phyloP scores from a whole-genome alignment of 2,113 vertebrate species.

The Candoia aspera region DNA sequence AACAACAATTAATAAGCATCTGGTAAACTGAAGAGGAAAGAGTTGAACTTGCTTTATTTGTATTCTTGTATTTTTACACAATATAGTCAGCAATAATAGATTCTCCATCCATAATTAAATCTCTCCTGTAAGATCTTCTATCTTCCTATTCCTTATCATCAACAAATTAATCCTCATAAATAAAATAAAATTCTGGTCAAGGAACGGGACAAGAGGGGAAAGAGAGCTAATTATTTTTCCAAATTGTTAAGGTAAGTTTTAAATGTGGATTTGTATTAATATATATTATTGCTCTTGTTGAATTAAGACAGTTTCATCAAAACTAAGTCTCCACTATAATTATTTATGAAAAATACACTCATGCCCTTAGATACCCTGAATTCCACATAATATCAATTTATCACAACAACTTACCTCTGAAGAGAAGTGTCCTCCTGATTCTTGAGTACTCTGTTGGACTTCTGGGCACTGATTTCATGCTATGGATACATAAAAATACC shows the following conservation, averaged over 20 bases:
- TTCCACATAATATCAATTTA: neutral
- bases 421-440: slow-evolving; percentile 32
- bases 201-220: neutral
- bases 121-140: neutral
- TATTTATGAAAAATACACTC: neutral
- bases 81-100: neutral
- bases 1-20: neutral
- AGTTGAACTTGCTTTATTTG: neutral
- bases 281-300: neutral
- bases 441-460: neutral
- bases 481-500: slow-evolving; percentile 50
- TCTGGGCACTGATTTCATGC: slow-evolving; percentile 65
- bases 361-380: neutral
- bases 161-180: neutral
- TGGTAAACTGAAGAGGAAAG: neutral
- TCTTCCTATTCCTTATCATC: neutral
- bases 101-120: neutral
- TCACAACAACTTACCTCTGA: slow-evolving; percentile 70
- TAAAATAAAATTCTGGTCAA: neutral
- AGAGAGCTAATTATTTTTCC: neutral
- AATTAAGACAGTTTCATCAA: neutral
- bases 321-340: neutral
- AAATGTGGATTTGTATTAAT: neutral
- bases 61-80: neutral
- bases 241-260: neutral